phyloP scores from a whole-genome alignment of 2,888 invertebrate species.

The Crocallis elinguaria region DNA sequence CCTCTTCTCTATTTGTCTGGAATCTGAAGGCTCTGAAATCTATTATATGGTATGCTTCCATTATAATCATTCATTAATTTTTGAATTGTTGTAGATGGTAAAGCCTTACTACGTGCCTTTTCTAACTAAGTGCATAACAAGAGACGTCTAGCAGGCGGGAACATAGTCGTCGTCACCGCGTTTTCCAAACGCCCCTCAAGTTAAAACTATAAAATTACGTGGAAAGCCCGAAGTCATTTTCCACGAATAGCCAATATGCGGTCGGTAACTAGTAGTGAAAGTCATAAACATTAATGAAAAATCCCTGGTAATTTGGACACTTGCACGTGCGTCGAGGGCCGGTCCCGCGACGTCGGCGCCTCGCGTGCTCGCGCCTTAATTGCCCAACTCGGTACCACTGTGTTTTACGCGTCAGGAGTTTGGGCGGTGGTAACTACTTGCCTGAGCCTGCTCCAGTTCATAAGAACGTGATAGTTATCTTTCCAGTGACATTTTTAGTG shows the following conservation, averaged over 20 bases:
- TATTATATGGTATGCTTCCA: too few species aligned
- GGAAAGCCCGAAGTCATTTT: conserved; percentile 21
- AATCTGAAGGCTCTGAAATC: too few species aligned
- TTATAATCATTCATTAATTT: too few species aligned
- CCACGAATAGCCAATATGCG: conserved; percentile 26
- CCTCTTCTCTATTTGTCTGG: too few species aligned
- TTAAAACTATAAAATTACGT: conserved; percentile 8
- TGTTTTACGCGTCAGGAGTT: conserved; percentile 46
- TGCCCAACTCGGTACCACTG: conserved; percentile 50
- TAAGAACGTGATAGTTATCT: neutral
- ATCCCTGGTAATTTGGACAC: conserved; percentile 54
- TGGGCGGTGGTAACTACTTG: conserved; percentile 25
- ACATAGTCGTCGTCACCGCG: neutral
- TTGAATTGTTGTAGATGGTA: too few species aligned
- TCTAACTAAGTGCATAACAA: too few species aligned
- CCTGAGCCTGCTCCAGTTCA: conserved; percentile 11
- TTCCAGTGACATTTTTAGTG: neutral
- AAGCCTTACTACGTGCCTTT: too few species aligned
- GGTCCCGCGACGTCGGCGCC: conserved; percentile 71
- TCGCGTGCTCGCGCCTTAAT: conserved; percentile 73
- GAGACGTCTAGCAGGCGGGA: neutral
- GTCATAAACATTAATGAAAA: conserved; percentile 61
- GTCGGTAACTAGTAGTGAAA: conserved; percentile 27
- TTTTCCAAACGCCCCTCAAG: neutral
- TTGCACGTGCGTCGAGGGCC: conserved; percentile 45